phyloP scores from a whole-genome alignment of 2,797 vertebrate genomes.

The Melopsittacus undulatus region DNA sequence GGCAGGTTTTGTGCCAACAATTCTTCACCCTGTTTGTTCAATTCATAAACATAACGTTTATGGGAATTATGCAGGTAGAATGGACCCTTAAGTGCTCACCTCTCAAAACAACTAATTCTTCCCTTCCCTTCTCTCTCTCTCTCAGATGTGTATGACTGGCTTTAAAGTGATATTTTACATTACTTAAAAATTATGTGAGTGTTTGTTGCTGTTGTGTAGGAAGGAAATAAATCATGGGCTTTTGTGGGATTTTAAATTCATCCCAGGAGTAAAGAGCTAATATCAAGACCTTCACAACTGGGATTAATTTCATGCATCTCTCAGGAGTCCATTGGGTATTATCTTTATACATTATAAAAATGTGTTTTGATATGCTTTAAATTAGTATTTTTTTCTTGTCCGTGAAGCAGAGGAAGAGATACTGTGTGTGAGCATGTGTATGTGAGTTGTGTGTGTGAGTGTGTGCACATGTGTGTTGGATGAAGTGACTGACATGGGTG shows the following conservation, averaged over 20 bases:
- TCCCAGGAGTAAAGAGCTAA: constrained; percentile 78
- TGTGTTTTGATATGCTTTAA: constrained; percentile 77
- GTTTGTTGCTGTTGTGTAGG: constrained; percentile 78
- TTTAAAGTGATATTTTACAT: constrained; percentile 72
- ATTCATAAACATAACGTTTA: constrained; percentile 36
- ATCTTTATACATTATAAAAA: constrained; percentile 80
- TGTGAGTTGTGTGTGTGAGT: background rate
- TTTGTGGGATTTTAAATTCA: constrained; percentile 80
- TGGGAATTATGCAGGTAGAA: constrained; percentile 26
- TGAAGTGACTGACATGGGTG: constrained; percentile 2
- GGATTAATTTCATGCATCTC: constrained; percentile 80
- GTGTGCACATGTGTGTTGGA: background rate
- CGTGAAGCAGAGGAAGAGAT: constrained; percentile 30
- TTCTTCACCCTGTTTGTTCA: constrained; percentile 5
- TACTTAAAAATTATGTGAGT: constrained; percentile 76
- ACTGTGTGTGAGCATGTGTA: background rate
- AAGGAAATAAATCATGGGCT: constrained; percentile 77
- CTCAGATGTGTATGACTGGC: constrained; percentile 18
- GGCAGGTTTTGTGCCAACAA: background rate
- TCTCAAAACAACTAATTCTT: constrained; percentile 47
- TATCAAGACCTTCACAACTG: constrained; percentile 79
- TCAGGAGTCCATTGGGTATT: constrained; percentile 75
- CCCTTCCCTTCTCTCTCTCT: background rate
- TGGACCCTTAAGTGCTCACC: constrained; percentile 36
- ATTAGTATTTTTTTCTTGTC: constrained; percentile 73